These are phyloP conservation scores for Boloria euphrosyne DNA, from an alignment of 2,888 invertebrate species.

Conservation along the genomic window DNA sequence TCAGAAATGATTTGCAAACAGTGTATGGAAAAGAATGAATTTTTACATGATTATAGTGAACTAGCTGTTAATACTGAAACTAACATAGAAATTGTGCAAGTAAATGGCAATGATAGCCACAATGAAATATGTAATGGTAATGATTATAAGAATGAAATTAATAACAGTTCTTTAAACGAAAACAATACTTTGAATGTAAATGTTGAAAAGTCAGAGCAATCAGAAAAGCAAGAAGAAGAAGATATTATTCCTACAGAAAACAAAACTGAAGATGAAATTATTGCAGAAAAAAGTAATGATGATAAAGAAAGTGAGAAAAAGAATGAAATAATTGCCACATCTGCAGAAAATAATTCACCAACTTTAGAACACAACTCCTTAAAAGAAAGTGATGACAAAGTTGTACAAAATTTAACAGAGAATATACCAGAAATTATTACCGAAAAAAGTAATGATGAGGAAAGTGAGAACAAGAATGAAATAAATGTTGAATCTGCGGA, in stretches of 20 bases:
- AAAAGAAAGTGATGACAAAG: constrained; percentile 26
- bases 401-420: constrained; percentile 19
- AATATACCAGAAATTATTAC: neutral
- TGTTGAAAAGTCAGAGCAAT: constrained; percentile 24
- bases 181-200: constrained; percentile 26
- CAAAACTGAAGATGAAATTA: constrained; percentile 19
- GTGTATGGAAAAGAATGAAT: constrained; percentile 89
- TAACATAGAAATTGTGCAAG: constrained; percentile 48
- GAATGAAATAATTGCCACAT: constrained; percentile 11
- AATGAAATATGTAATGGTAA: constrained; percentile 27
- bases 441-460: neutral
- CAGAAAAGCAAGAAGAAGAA: constrained; percentile 10
- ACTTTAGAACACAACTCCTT: constrained; percentile 23
- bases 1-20: constrained; percentile 91
- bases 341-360: constrained; percentile 14
- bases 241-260: constrained; percentile 4
- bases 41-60: constrained; percentile 87
- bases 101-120: constrained; percentile 40
- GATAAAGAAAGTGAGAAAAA: constrained; percentile 10
- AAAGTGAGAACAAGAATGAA: constrained; percentile 17
- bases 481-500: constrained; percentile 4
- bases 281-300: neutral
- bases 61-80: constrained; percentile 64
- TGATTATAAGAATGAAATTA: constrained; percentile 12
- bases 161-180: constrained; percentile 23